Evolutionary conservation across 2,113 vertebrate species (phyloP).

Genomic region (Empidonax alnorum): DNA sequence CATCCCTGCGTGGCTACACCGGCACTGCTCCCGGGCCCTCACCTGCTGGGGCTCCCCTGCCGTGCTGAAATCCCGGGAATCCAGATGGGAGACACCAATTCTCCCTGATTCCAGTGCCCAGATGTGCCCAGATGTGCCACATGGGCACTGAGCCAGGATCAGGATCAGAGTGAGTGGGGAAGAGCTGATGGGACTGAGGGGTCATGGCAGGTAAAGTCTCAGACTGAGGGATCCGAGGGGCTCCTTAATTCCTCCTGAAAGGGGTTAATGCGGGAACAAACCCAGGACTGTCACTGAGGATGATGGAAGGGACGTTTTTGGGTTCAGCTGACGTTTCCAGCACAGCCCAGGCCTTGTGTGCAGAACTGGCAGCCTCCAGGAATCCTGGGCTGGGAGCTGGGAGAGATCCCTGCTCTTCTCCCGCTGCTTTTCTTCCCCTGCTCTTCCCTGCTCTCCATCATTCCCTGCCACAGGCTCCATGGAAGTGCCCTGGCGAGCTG

Average conservation of each 20-base stretch:
- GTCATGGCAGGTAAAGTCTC: not conserved
- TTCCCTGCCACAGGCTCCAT: not conserved
- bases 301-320: fast-evolving
- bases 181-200: not conserved
- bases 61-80: not conserved
- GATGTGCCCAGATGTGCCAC: fast-evolving
- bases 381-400: not conserved
- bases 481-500: not conserved
- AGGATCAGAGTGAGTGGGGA: not conserved
- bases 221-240: fast-evolving
- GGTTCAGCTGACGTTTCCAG: fast-evolving
- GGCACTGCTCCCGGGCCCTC: not conserved
- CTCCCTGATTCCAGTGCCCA: no score
- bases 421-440: not conserved
- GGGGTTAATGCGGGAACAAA: not conserved
- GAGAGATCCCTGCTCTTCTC: not conserved
- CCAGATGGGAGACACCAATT: fast-evolving
- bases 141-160: not conserved
- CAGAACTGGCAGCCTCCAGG: not conserved
- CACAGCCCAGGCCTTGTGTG: not conserved
- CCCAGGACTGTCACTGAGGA: not conserved
- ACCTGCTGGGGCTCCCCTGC: not conserved
- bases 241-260: not conserved
- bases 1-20: not conserved
- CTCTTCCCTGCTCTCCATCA: not conserved